Percentiles rank a stretch among this genome's conserved stretches.
Conservation (phyloP, 2,888 invertebrate genomes). For the Temnothorax ravouxi region DNA sequence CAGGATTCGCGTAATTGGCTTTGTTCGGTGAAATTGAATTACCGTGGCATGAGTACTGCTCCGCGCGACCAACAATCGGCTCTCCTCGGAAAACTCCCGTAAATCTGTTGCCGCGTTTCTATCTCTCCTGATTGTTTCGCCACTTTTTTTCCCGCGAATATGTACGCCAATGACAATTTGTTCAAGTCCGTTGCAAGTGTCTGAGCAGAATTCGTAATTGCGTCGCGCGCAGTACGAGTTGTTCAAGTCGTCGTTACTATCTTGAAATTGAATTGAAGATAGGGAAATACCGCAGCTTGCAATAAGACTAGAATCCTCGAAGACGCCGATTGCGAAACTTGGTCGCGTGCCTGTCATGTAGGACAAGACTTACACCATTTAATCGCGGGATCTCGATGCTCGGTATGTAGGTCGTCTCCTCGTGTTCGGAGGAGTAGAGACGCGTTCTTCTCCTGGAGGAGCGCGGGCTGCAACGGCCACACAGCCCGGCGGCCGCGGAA, state of each 20-base stretch:
- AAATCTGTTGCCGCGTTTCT: slow-evolving; percentile 34
- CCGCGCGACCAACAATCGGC: slow-evolving; percentile 68
- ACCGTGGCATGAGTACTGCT: slow-evolving; percentile 69
- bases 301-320: not conserved
- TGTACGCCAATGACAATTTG: slow-evolving; percentile 34
- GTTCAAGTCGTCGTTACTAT: not conserved
- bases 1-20: slow-evolving; percentile 22
- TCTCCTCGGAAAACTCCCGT: slow-evolving; percentile 46
- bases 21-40: slow-evolving; percentile 50
- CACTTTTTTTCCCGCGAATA: slow-evolving; percentile 32
- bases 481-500: slow-evolving; percentile 79
- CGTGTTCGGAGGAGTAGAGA: slow-evolving; percentile 81
- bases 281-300: not conserved
- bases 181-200: not conserved
- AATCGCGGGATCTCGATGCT: slow-evolving; percentile 85
- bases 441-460: slow-evolving; percentile 81
- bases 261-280: not conserved
- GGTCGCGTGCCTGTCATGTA: slow-evolving; percentile 77
- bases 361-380: slow-evolving; percentile 86
- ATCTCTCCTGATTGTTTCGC: slow-evolving; percentile 32
- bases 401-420: slow-evolving; percentile 85
- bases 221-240: not conserved
- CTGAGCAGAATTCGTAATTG: slow-evolving; percentile 34
- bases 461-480: slow-evolving; percentile 83
- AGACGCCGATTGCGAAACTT: slow-evolving; percentile 32